A percentile compares a stretch with the other conserved stretches of the same genome.
Conservation (phyloP, 2,113 vertebrate genomes). For the Aspiorhynchus laticeps region DNA sequence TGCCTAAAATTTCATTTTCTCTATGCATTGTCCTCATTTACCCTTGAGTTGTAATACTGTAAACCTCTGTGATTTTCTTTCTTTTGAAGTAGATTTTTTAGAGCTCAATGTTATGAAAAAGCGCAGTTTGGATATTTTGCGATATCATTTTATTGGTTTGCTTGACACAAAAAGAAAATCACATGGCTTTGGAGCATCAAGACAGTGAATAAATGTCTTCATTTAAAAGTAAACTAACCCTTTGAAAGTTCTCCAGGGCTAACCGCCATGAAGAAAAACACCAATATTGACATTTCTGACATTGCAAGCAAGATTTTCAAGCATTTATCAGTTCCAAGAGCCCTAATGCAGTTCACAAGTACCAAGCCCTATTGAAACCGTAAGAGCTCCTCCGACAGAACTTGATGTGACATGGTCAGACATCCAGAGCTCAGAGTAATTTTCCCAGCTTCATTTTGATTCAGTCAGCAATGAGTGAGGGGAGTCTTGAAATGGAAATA, state of each 20-base stretch:
- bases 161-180: background rate
- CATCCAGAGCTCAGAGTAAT: slow-evolving; percentile 12
- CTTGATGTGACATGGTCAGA: slow-evolving; percentile 17
- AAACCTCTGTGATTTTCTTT: background rate
- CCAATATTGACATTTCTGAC: background rate
- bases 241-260: background rate
- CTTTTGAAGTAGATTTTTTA: background rate
- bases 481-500: slow-evolving; percentile 11
- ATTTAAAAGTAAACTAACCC: background rate
- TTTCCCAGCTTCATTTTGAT: slow-evolving; percentile 30
- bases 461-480: slow-evolving; percentile 19
- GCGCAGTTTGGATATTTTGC: background rate
- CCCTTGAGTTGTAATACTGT: background rate
- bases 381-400: background rate
- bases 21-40: background rate
- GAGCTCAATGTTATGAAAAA: background rate
- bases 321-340: slow-evolving; percentile 17
- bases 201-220: background rate
- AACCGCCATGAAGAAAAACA: background rate
- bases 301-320: background rate
- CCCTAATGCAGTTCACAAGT: slow-evolving; percentile 12
- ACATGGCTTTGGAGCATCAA: background rate
- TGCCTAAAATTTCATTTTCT: background rate
- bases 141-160: background rate
- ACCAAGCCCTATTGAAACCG: background rate